Evolutionary conservation across 2,888 invertebrate species (phyloP), one percentile per base, ranked within the genome.

Genomic region (Parasteatoda lunata): DNA sequence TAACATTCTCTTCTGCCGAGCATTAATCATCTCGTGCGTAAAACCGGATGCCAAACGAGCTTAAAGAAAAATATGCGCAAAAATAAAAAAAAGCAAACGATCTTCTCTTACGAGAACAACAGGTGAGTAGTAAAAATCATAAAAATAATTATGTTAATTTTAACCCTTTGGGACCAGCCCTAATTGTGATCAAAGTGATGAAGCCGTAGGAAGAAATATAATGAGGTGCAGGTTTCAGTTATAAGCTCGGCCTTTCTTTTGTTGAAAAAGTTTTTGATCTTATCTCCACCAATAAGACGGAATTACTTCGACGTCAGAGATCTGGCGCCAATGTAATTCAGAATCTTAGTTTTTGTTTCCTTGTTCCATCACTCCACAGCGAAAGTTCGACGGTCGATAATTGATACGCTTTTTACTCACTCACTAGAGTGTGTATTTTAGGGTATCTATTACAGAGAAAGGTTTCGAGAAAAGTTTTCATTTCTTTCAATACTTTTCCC

Each of bases 61-160:
- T 54, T 8, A 13, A 8, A 13, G 13, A 13, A 54, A 54, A 54
- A 54, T 54, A 13, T 8, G 11, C 15, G 9, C 48, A 69, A 30
- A 11, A 69, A 69, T 30, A 69, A 11, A 54, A 8, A 54, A 54
- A 54, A 54, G 54, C 54, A 54, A 54, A 13, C 54, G 30, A 9
- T 11, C 13, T 59, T 59, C 13, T 8, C 66, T 13, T 8, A n/a
- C 13, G 66, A 65, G 65, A 4, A 66, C 8, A 64, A 49, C 47
- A 71, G 49, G 11, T 70, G 45, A 77, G 15, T 47, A 11, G 45
- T 49, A 51, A 71, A 73, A 52, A 66, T 7, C 8, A 30, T 66
- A 52, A 59, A 48, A 69, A 68, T 81, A 75, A 81, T 81, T 81
- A 81, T 81, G 81, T 81, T 81, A 81, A 81, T 81, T 75, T 73